Base-by-base conservation (phyloP, 2,888 invertebrate genomes). In the Petrophora chlorosata region DNA sequence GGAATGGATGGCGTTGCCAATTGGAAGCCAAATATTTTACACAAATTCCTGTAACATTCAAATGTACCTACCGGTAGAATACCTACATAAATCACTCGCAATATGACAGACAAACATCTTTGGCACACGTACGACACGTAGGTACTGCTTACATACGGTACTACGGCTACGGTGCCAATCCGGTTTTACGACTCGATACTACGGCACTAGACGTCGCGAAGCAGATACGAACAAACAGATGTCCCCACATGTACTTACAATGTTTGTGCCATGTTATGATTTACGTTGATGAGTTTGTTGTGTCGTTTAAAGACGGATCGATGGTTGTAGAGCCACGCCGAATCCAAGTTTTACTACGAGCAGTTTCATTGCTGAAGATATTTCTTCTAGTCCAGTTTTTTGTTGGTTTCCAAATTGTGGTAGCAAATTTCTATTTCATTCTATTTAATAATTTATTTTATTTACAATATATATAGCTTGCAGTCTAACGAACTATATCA, bases 21-120 rank as follows among this genome's bases (percentile, higher is more conserved):
- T n/a, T n/a, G n/a, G n/a, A n/a, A n/a, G n/a, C n/a, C n/a, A n/a
- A n/a, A n/a, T n/a, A n/a, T n/a, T n/a, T n/a, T 28, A 16, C 16
- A 16, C 3, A 25, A 25, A 25, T 25, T 15, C n/a, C n/a, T 3
- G 29, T 29, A 19, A 28, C 28, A 29, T 29, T 28, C n/a, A n/a
- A n/a, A n/a, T 2, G 8, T 22, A 9, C 23, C n/a, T n/a, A n/a
- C n/a, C n/a, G n/a, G n/a, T n/a, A n/a, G 19, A 12, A 15, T 5
- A 22, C 25, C 7, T n/a, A 13, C 29, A 33, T 39, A 46, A 34
- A 40, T 40, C 40, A 29, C 22, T 28, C n/a, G 8, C n/a, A 25
- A 47, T 33, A 47, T 28, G 34, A 35, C 39, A 32, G 39, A 40
- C 46, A 40, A 28, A 35, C 40, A 25, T 47, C 23, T 47, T 44